These are phyloP conservation scores for Branchellion lobata DNA, from an alignment of 2,888 invertebrate genomes.

Conservation along the genomic window DNA sequence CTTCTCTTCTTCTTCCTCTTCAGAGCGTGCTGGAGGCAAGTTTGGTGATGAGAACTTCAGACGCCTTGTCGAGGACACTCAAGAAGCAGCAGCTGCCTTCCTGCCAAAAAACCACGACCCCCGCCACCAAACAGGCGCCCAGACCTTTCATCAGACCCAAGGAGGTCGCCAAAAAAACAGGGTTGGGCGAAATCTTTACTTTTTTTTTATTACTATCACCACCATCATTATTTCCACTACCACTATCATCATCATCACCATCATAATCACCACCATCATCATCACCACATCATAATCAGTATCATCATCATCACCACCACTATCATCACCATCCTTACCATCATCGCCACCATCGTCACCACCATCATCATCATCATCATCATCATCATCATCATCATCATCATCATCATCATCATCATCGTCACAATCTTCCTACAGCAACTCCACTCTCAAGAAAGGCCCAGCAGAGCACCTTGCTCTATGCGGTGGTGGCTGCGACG, in stretches of 20 bases:
- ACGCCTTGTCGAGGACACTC: background rate
- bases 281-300: too few species aligned
- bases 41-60: constrained; percentile 33
- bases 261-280: too few species aligned
- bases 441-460: too few species aligned
- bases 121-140: constrained; percentile 3
- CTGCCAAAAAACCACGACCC: background rate
- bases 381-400: constrained; percentile 28
- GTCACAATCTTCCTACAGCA: too few species aligned
- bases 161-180: constrained; percentile 14
- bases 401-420: constrained; percentile 13
- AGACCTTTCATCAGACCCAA: constrained; percentile 35
- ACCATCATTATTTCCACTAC: background rate
- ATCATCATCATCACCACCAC: too few species aligned
- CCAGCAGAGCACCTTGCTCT: too few species aligned
- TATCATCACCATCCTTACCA: too few species aligned
- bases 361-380: background rate
- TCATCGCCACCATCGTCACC: background rate
- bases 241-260: background rate
- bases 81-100: constrained; percentile 2
- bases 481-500: too few species aligned
- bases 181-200: background rate
- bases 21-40: constrained; percentile 37
- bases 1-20: too few species aligned
- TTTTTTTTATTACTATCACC: background rate